A percentile compares a stretch with the other conserved stretches of the same genome.
phyloP scores from a whole-genome alignment of 2,113 vertebrate species.

The Anoura caudifer region DNA sequence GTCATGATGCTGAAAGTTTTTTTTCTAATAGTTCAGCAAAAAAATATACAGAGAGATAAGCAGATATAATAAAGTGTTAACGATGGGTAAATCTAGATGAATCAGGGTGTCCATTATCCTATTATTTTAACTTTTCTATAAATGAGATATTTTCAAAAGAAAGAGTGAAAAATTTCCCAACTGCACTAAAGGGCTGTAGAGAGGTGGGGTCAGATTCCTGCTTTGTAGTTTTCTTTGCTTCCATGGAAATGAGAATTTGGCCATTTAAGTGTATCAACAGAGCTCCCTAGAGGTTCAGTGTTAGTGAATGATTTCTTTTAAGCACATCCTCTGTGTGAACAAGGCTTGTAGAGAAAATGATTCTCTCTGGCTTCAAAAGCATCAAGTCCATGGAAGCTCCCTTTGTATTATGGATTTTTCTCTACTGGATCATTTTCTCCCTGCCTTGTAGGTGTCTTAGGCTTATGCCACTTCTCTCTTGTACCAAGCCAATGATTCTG shows the following conservation, averaged over 20 bases:
- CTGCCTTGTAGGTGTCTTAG: background rate
- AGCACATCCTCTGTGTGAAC: background rate
- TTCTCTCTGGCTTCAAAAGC: background rate
- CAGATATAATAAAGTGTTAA: background rate
- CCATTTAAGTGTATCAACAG: background rate
- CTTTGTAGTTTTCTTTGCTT: background rate
- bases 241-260: background rate
- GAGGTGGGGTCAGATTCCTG: background rate
- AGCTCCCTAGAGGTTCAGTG: background rate
- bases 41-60: background rate
- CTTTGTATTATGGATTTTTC: background rate
- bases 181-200: background rate
- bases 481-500: background rate
- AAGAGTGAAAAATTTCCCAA: background rate
- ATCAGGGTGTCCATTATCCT: background rate
- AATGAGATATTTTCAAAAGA: background rate
- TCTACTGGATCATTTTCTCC: background rate
- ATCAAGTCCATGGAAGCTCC: background rate
- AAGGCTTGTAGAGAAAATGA: background rate
- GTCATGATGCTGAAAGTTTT: background rate
- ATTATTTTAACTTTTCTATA: background rate
- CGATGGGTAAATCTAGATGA: background rate
- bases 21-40: constrained; percentile 1
- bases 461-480: background rate
- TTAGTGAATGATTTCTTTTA: background rate